Evolutionary conservation across 2,797 vertebrate genomes (phyloP), one percentile per base, ranked within the genome.

Genomic region (Danio tinwini): DNA sequence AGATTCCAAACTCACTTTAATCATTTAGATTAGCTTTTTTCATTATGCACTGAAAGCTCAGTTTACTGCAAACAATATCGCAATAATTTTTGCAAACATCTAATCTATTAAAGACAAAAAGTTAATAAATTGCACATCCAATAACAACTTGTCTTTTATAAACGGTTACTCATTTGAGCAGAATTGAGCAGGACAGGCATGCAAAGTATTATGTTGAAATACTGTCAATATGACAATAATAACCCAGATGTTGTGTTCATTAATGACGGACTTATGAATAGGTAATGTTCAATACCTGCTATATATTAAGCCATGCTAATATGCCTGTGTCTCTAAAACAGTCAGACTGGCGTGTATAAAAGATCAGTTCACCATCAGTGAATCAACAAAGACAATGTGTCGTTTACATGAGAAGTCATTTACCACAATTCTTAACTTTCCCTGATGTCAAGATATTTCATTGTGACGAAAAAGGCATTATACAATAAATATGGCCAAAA

Each of bases 181-280:
- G 16, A 70, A 44, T 62, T 29, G 19, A 17, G 45, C 13, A 74
- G 13, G 64, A 44, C 49, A 64, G 63, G 39, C 58, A 52, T 64
- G 62, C 42, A 61, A 37, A 50, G 16, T 14, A 12, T 11, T 7
- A 69, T 13, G 21, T 17, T 40, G 7, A 81, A 68, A 80, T 17
- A 76, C 37, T 58, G 76, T 50, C 56, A 59, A n/a, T 47, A 5
- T 45, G 56, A 68, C 63, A 68, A 45, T 70, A 29, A 40, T 70
- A 29, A 40, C 19, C 1, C 47, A 78, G 14, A 56, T 16, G 45
- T 55, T 67, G 61, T 16, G 21, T 50, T 39, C 16, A 64, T 6
- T 82, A 63, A 72, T 21, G 50, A 39, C 50, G 76, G 17, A 63
- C 14, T 72, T 29, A 29, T 14, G 0, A 19, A 40, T 47, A 16